Conservation (phyloP, 2,888 invertebrate species). For the Diaperis boleti region DNA sequence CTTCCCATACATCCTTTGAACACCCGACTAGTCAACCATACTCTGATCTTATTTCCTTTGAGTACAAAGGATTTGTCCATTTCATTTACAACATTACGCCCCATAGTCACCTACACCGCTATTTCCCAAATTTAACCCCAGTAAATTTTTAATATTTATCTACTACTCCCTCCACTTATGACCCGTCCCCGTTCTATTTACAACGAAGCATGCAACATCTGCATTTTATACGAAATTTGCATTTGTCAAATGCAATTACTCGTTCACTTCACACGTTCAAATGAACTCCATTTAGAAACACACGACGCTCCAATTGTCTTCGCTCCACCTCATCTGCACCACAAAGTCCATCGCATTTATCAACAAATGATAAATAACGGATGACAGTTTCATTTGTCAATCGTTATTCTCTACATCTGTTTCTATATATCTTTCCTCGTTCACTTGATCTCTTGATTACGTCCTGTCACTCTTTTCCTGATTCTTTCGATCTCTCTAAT, state of each 20-base stretch:
- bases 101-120: slow-evolving; percentile 20
- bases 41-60: slow-evolving; percentile 52
- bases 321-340: neutral
- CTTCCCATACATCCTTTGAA: slow-evolving; percentile 51
- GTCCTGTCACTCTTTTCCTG: slow-evolving; percentile 21
- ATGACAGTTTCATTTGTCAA: slow-evolving; percentile 23
- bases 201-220: slow-evolving; percentile 21
- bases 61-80: slow-evolving; percentile 50
- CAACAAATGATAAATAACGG: slow-evolving; percentile 21
- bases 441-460: slow-evolving; percentile 31
- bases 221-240: slow-evolving; percentile 14
- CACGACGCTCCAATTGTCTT: neutral
- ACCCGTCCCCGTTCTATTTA: slow-evolving; percentile 13
- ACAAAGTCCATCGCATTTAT: slow-evolving; percentile 1
- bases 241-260: slow-evolving; percentile 14
- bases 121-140: slow-evolving; percentile 39
- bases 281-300: neutral
- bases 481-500: slow-evolving; percentile 21
- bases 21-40: slow-evolving; percentile 55
- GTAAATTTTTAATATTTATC: slow-evolving; percentile 27
- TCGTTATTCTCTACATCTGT: slow-evolving; percentile 17
- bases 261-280: slow-evolving; percentile 8
- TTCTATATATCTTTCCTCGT: slow-evolving; percentile 17
- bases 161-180: slow-evolving; percentile 10
- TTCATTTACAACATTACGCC: slow-evolving; percentile 43